These are phyloP conservation scores for Lepeophtheirus nordmannii DNA, from an alignment of 2,888 invertebrate genomes.

Conservation along the genomic window DNA sequence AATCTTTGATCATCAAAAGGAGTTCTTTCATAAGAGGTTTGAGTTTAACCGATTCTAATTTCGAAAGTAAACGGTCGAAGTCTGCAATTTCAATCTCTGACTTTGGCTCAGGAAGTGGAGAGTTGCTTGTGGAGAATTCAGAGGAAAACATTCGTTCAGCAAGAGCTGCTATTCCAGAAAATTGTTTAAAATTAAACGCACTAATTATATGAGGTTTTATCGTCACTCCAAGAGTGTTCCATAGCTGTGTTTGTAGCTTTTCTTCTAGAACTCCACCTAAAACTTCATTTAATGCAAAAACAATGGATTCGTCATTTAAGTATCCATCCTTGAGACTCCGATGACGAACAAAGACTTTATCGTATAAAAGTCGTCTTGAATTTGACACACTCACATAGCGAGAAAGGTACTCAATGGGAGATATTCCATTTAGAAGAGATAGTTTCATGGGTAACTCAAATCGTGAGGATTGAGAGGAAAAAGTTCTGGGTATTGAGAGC, in stretches of 20 bases:
- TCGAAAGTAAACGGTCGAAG: constrained; percentile 18
- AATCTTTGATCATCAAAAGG: constrained; percentile 4
- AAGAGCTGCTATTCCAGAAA: constrained; percentile 23
- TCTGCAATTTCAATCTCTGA: constrained; percentile 24
- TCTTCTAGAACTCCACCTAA: not conserved
- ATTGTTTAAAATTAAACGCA: constrained; percentile 12
- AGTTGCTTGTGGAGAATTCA: constrained; percentile 1
- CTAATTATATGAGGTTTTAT: not conserved
- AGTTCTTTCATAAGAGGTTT: not conserved
- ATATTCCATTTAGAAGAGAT: not conserved
- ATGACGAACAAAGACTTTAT: constrained; percentile 21
- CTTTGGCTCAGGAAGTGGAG: not conserved
- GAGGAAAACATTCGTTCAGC: constrained; percentile 18
- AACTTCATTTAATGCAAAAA: constrained; percentile 20
- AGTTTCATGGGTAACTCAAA: constrained; percentile 24
- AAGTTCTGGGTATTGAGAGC: constrained; percentile 20
- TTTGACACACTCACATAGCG: constrained; percentile 6
- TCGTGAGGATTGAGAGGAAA: constrained; percentile 18
- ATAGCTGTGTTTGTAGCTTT: not conserved
- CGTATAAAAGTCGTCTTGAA: constrained; percentile 10
- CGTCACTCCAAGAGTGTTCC: not conserved
- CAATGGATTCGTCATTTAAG: constrained; percentile 3
- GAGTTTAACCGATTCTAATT: constrained; percentile 3
- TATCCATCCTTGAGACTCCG: constrained; percentile 4
- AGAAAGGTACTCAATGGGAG: constrained; percentile 19